Evolutionary conservation across 1,140 invertebrate species (phyloP).

Genomic region (Temnothorax longispinosus): DNA sequence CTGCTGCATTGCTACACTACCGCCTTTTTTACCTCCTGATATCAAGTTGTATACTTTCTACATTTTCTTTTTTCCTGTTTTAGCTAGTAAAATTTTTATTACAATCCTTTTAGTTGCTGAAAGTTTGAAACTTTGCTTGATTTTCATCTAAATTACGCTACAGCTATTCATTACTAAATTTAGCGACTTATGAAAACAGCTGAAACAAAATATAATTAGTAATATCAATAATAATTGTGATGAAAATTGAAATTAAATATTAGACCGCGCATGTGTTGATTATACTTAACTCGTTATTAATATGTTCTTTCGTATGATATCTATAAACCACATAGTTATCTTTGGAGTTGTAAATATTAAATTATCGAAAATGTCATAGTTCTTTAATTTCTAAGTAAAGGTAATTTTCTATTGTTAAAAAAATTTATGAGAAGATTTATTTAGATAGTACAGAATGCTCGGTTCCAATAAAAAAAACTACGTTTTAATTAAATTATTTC

Average conservation of each 20-base stretch:
- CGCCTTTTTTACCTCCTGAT: constrained; percentile 27
- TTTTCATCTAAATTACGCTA: constrained; percentile 39
- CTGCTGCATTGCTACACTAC: background rate
- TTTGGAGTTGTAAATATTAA: background rate
- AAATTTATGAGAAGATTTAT: background rate
- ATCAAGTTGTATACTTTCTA: constrained; percentile 33
- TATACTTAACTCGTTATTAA: background rate
- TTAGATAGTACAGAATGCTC: too few species aligned
- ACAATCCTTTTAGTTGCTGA: constrained; percentile 37
- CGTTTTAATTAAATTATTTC: background rate
- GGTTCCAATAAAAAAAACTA: too few species aligned
- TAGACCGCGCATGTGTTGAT: background rate
- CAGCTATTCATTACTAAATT: constrained; percentile 14
- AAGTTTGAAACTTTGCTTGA: constrained; percentile 40
- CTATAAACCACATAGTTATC: background rate
- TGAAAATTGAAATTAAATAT: background rate
- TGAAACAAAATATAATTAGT: background rate
- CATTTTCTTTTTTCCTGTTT: background rate
- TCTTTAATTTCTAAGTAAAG: background rate
- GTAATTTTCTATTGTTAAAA: background rate
- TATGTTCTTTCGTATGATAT: background rate
- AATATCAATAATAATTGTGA: background rate
- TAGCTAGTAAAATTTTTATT: constrained; percentile 58
- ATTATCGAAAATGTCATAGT: background rate
- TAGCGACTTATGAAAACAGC: constrained; percentile 6